Evolutionary conservation across 2,888 invertebrate genomes (phyloP), one percentile per base, ranked within the genome.

Genomic region (Yponomeuta malinellus): DNA sequence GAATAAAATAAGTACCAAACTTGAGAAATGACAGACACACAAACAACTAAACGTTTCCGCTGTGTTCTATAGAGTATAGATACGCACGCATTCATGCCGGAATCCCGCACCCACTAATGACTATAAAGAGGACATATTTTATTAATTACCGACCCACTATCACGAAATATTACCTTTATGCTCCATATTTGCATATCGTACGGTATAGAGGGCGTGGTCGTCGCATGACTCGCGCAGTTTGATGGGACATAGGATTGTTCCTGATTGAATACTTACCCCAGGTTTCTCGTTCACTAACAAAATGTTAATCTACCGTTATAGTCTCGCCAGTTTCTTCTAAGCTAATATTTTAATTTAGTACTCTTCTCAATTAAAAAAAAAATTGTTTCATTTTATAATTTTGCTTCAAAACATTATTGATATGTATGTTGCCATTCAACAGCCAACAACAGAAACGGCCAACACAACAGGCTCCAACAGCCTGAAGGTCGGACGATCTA

Each of bases 171-270:
- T 89, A 89, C 71, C 71, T 73, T 72, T 73, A 89, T 88, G 88
- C 86, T 80, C 82, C 84, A 87, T 90, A 92, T 91, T 92, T 90
- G 91, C 91, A 92, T 91, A 90, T 87, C 87, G 88, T 87, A 86
- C 82, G 81, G 78, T 81, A 80, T 79, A 78, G 73, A 80, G 82
- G 91, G 90, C 73, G 90, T 77, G 90, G 83, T 75, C 73, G 75
- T 74, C 74, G 81, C 88, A 86, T 87, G 89, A 85, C 85, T 23
- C 23, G 68, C 15, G 48, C 48, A 6, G 68, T 68, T 68, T 68
- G 68, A 68, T 68, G 48, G 23, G 33, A 12, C 33, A 59, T 59
- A 8, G 52, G 52, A 59, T 59, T 59, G 52, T 59, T 59, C 52
- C 15, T 59, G 52, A 59, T 59, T 15, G 52, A 59, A 15, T 59